A percentile compares a stretch with the other conserved stretches of the same genome.
phyloP scores from a whole-genome alignment of 2,113 vertebrate genomes.

The Symphodus melops region DNA sequence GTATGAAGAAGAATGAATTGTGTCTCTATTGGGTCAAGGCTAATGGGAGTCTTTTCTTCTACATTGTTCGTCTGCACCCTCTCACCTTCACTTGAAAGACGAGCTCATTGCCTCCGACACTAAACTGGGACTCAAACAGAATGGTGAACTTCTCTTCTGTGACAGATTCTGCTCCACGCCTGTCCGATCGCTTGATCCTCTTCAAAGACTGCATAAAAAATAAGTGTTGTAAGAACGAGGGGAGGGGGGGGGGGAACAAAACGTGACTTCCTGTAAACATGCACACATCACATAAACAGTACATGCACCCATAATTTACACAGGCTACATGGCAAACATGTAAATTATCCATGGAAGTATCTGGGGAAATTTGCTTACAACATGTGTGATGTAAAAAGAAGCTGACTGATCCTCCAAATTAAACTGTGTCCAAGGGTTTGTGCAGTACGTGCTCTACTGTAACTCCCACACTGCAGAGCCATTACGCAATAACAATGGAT shows the following conservation, averaged over 20 bases:
- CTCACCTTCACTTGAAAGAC: slow-evolving; percentile 97
- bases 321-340: not conserved
- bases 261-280: not conserved
- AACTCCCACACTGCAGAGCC: not conserved
- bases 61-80: no score
- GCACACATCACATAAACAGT: not conserved
- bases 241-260: no score
- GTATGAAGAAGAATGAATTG: not conserved
- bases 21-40: not conserved
- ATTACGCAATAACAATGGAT: not conserved
- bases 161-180: slow-evolving; percentile 94
- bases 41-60: not conserved
- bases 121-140: slow-evolving; percentile 98
- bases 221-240: not conserved
- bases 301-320: slow-evolving; percentile 6
- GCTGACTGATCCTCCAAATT: slow-evolving; percentile 1
- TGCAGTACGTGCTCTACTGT: not conserved
- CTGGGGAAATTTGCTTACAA: slow-evolving; percentile 6
- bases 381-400: not conserved
- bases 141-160: slow-evolving; percentile 99
- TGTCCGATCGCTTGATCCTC: slow-evolving; percentile 95
- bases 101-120: slow-evolving; percentile 94
- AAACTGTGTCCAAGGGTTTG: not conserved
- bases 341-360: slow-evolving; percentile 39
- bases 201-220: slow-evolving; percentile 88